A percentile compares a stretch with the other conserved stretches of the same genome.
Evolutionary conservation across 2,113 vertebrate species (phyloP).

Genomic region (Delphinapterus leucas): DNA sequence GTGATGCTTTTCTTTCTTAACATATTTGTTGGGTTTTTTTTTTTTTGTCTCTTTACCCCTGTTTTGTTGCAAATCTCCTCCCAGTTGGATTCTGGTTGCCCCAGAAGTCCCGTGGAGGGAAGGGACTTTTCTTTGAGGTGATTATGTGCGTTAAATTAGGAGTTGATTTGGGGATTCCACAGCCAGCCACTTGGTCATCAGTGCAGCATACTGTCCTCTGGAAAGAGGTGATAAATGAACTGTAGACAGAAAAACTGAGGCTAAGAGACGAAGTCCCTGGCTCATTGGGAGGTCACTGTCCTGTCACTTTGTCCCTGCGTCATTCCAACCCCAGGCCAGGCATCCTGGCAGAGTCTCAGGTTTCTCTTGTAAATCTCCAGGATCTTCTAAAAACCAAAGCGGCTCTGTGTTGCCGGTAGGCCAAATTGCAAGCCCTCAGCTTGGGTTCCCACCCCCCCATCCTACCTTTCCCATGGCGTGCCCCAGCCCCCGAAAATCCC

Average conservation of each 20-base stretch:
- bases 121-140: neutral
- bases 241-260: neutral
- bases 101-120: neutral
- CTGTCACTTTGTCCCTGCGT: neutral
- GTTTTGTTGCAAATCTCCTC: neutral
- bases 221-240: neutral
- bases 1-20: neutral
- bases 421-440: fast-evolving
- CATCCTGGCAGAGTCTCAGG: neutral
- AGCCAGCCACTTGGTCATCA: neutral
- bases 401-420: fast-evolving
- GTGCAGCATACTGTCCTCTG: neutral
- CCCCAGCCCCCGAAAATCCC: fast-evolving
- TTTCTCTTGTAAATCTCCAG: neutral
- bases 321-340: neutral
- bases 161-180: fast-evolving
- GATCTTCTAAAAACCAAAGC: neutral
- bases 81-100: neutral
- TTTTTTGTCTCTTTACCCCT: neutral
- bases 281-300: neutral
- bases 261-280: neutral
- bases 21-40: fast-evolving
- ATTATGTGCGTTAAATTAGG: neutral
- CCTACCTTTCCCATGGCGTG: too few relatives aligned
- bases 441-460: neutral